Evolutionary conservation across 2,113 vertebrate genomes (phyloP).

Genomic region (Leptobrachium ailaonicum): DNA sequence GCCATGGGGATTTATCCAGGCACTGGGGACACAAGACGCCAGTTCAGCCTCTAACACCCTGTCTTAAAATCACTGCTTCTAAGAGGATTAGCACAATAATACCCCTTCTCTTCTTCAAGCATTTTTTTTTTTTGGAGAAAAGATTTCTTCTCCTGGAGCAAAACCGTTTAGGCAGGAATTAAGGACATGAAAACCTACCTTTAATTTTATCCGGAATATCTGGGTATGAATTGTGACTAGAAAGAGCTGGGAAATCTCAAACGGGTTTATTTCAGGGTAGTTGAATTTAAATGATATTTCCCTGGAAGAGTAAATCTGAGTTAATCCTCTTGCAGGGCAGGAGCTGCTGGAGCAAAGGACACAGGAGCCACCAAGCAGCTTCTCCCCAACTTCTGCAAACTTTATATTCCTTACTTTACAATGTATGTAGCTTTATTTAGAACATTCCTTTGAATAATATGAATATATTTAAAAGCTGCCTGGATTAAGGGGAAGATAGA

Average conservation of each 20-base stretch:
- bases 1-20: slow-evolving; percentile 71
- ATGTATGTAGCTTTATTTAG: no score
- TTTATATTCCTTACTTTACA: no score
- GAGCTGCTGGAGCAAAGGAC: neutral
- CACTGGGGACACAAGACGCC: slow-evolving; percentile 83
- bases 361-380: no score
- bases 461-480: no score
- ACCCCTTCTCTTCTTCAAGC: slow-evolving; percentile 91
- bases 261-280: slow-evolving; percentile 62
- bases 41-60: slow-evolving; percentile 89
- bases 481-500: no score
- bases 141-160: slow-evolving; percentile 96
- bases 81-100: slow-evolving; percentile 99
- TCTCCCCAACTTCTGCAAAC: no score
- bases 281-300: slow-evolving; percentile 39
- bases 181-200: slow-evolving; percentile 73
- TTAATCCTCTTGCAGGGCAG: slow-evolving; percentile 34
- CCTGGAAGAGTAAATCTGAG: slow-evolving; percentile 20
- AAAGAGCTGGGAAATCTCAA: slow-evolving; percentile 55
- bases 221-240: slow-evolving; percentile 69
- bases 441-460: no score
- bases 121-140: slow-evolving; percentile 77
- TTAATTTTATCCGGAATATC: slow-evolving; percentile 87
- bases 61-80: slow-evolving; percentile 92
- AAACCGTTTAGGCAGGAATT: slow-evolving; percentile 99